Base-by-base conservation (phyloP, 1,140 invertebrate genomes). In the Tenebrio molitor region DNA sequence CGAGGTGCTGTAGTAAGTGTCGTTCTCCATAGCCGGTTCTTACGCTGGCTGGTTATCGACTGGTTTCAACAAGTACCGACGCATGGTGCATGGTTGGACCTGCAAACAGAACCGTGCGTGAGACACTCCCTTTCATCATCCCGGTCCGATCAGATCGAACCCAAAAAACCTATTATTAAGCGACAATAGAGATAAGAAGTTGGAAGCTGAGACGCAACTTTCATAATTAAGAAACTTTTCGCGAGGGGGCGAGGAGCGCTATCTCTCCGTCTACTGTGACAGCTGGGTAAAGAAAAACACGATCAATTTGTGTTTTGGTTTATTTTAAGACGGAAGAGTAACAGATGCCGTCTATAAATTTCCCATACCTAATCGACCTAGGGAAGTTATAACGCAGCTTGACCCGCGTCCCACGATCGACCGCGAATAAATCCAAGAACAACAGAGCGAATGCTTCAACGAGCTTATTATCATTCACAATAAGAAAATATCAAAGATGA, bases 1-100 rank as follows among this genome's bases (percentile, higher is more conserved):
- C 16, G 58, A 25, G n/a, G 42, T 69, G 17, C 66, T 69, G n/a
- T 34, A 29, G 17, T 25, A 69, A n/a, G 66, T 69, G 5, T 36
- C 29, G 17, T 66, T 66, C 15, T 66, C 64, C 64, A 66, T 66
- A 15, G 17, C 64, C 33, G 63, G 14, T 58, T 58, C 12, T 29
- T 58, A 58, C 21, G 50, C 8, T 66, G 36, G 64, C 17, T 15
- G 64, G 12, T 66, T 44, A 36, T 39, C 62, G 62, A 39, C 4
- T 12, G 12, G 39, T 66, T 62, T 19, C 53, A 8, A 17, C 64
- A 65, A 39, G 15, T 29, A 8, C 3, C 36, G 50, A 29, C 7
- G 12, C 50, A 58, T 58, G 23, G 23, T 29, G 50, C 21, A 34
- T 58, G 23, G 12, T 41, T 41, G 10, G 44, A 50, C 21, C 17